Base-by-base conservation (phyloP, 1,140 invertebrate genomes). In the Vanessa tameamea region DNA sequence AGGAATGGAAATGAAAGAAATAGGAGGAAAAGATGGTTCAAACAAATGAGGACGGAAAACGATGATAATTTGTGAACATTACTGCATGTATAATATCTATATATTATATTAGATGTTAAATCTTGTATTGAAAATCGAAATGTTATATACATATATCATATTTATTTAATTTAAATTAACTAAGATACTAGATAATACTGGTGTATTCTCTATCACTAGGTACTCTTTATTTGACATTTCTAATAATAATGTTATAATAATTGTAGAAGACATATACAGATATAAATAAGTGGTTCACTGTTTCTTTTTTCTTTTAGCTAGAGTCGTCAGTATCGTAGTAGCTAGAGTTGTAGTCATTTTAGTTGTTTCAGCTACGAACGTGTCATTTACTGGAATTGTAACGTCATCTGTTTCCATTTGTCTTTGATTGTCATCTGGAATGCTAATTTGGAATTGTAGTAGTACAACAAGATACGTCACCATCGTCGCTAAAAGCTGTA, bases 361-460 rank as follows among this genome's bases (percentile, higher is more conserved):
- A 2, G 82, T 78, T 0, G 79, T 73, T 68, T 83, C 81, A 14
- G 76, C 79, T 8, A 80, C 57, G 9, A 67, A 68, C 11, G 82
- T 87, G 14, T 78, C 75, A 61, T 88, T 87, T 9, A 66, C 48
- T 47, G 11, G 3, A 66, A 15, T 57, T 47, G 5, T 67, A 11
- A 77, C 75, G 59, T 79, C 78, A 7, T 66, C 20, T 4, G 26
- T 37, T n/a, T 11, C 48, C 63, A 63, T 82, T 70, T 72, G 50
- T 63, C 51, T 66, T 61, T 85, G 82, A 14, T 69, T 80, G 3
- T 93, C 93, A 73, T 94, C 94, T 9, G 95, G 95, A 76, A 95
- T 95, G 78, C 95, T 95, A 53, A 96, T 96, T 91, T 96, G 95
- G 86, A 96, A 96, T 83, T 96, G 95, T 43, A 96, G 86, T 53